phyloP scores from a whole-genome alignment of 2,113 vertebrate species.

The Piliocolobus tephrosceles region DNA sequence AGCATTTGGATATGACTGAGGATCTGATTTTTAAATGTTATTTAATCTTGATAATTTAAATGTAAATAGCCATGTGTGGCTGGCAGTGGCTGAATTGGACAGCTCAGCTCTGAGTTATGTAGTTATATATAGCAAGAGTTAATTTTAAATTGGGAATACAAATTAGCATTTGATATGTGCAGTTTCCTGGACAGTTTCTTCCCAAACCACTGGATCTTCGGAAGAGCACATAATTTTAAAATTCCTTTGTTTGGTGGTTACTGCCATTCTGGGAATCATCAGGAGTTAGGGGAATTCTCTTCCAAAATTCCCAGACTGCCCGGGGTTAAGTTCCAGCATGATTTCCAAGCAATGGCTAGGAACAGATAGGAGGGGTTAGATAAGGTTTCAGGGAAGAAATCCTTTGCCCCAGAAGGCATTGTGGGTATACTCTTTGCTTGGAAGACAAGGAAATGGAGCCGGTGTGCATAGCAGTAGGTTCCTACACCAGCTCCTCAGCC shows the following conservation, averaged over 20 bases:
- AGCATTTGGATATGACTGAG: neutral
- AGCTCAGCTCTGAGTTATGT: neutral
- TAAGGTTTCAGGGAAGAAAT: neutral
- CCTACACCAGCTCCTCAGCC: neutral
- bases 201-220: neutral
- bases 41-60: conserved; percentile 16
- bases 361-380: neutral
- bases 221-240: neutral
- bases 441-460: neutral
- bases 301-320: neutral
- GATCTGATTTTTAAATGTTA: neutral
- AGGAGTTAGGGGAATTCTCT: neutral
- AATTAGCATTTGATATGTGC: neutral
- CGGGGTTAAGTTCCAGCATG: neutral
- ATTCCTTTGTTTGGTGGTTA: neutral
- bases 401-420: neutral
- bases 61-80: neutral
- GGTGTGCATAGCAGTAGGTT: fast-evolving
- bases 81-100: neutral
- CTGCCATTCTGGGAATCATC: neutral
- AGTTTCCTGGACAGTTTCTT: neutral
- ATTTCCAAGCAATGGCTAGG: neutral
- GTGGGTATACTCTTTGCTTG: neutral
- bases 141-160: neutral
- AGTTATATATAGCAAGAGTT: neutral